Base-by-base conservation (phyloP, 2,888 invertebrate species). In the Tetramorium bicarinatum region DNA sequence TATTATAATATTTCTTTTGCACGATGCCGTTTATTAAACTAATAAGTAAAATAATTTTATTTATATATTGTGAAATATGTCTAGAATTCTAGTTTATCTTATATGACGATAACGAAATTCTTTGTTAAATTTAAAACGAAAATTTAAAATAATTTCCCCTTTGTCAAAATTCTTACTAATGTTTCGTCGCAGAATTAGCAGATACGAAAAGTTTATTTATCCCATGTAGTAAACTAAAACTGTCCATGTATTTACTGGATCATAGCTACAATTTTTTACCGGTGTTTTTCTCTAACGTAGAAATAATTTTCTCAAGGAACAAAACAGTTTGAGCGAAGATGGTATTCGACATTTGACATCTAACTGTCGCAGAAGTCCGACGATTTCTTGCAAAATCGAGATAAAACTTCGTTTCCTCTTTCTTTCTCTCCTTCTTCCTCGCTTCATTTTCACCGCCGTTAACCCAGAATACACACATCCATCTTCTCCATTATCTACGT, bases 391-490 rank as follows among this genome's bases (percentile, higher is more conserved):
- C 47, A 56, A 80, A 79, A 79, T 79, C 47, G 56, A 59, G 79
- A 72, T 38, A 21, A 18, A 18, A 52, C 79, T 47, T 38, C 9
- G 18, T 13, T n/a, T 18, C n/a, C 9, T 18, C 3, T 54, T 1
- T 21, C 21, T 21, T 3, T 52, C 52, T 52, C 9, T 52, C n/a
- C n/a, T 1, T 52, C 21, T 38, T 6, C 38, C 54, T 54, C 38
- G 38, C 72, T 47, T 74, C 62, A 84, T 89, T 82, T 87, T 87
- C 84, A 84, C 82, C 86, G 87, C 80, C 87, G 88, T 90, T 91
- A 90, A 90, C 90, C 89, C 84, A 90, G 90, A 88, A 89, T 90
- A 85, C 87, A 77, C 71, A 69, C 79, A 54, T 62, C 67, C 66
- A 85, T 87, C 82, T 87, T 62, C 41, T 54, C 59, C 29, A 56